Evolutionary conservation across 2,888 invertebrate species (phyloP).

Genomic region (Heteropelma amictum): DNA sequence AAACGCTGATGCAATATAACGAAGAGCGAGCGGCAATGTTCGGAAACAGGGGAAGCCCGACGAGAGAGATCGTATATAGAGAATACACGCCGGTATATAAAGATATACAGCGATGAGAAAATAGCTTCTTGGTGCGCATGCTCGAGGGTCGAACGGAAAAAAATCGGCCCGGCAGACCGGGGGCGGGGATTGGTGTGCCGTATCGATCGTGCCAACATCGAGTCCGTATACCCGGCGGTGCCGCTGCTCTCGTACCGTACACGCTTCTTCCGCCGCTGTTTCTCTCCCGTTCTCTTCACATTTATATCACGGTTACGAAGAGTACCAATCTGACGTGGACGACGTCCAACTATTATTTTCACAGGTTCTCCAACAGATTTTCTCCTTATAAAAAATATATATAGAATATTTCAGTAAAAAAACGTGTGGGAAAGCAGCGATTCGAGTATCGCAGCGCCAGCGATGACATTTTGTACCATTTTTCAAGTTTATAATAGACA

Average conservation of each 20-base stretch:
- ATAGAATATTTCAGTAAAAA: background rate
- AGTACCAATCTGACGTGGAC: constrained; percentile 61
- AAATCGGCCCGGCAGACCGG: constrained; percentile 81
- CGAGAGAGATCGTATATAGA: constrained; percentile 24
- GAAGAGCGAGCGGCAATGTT: constrained; percentile 54
- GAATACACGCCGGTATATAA: constrained; percentile 22
- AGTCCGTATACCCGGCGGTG: constrained; percentile 76
- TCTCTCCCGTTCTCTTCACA: constrained; percentile 36
- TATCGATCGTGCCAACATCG: constrained; percentile 75
- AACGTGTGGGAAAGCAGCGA: too few relatives aligned
- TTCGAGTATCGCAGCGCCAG: too few relatives aligned
- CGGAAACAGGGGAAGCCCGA: constrained; percentile 44
- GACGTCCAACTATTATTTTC: constrained; percentile 55
- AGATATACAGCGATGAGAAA: constrained; percentile 21
- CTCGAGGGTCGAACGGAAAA: constrained; percentile 77
- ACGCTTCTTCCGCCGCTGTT: constrained; percentile 20
- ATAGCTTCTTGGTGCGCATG: constrained; percentile 60
- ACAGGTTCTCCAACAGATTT: background rate
- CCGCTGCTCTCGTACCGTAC: constrained; percentile 30
- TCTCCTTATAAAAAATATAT: too few relatives aligned
- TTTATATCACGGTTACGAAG: constrained; percentile 56
- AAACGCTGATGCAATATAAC: constrained; percentile 55
- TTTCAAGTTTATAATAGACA: too few relatives aligned
- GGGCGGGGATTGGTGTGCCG: constrained; percentile 72
- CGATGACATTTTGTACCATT: too few relatives aligned